Evolutionary conservation across 2,888 invertebrate genomes (phyloP), one percentile per base, ranked within the genome.

Genomic region (Chloroclysta siterata): DNA sequence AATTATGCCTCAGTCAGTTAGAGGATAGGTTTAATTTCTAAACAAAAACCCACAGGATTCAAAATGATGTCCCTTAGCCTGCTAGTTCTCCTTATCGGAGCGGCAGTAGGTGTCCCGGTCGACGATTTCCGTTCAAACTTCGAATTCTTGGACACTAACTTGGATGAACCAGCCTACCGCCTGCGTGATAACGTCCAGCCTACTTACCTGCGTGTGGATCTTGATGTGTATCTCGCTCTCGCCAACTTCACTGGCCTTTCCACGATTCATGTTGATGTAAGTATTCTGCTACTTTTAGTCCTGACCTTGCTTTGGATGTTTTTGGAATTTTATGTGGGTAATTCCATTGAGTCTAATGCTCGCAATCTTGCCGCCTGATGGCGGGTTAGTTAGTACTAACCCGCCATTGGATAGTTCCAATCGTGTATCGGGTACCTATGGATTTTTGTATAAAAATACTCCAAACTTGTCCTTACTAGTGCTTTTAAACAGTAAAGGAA

Each of bases 141-240:
- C n/a, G 90, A 90, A 72, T 78, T 82, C 53, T 39, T 82, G 7
- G 78, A 80, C 14, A 83, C 88, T 1, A 91, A 90, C 66, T 22
- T 89, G 51, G 90, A 76, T 36, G 77, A 86, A 1, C 84, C 88
- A 0, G 76, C 74, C 5, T 93, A 91, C 75, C 82, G 93, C 17
- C 75, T 93, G 0, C 68, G 57, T 0, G 82, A 87, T 41, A 75
- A 63, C 10, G 87, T 93, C 5, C 80, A 85, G 60, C 93, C 93
- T 1, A 77, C 68, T 1, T 60, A 77, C 4, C 63, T 87, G 11
- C 60, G 72, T 13, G 81, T 90, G 0, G 83, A 89, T 14, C 72
- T 93, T 0, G 92, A 93, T 53, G 90, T 91, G 0, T 75, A 83
- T 60, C 66, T 93, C 1, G 62, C 70, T 2, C 80, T 83, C 17